Evolutionary conservation across 2,888 invertebrate genomes (phyloP).

Genomic region (Limenitis camilla): DNA sequence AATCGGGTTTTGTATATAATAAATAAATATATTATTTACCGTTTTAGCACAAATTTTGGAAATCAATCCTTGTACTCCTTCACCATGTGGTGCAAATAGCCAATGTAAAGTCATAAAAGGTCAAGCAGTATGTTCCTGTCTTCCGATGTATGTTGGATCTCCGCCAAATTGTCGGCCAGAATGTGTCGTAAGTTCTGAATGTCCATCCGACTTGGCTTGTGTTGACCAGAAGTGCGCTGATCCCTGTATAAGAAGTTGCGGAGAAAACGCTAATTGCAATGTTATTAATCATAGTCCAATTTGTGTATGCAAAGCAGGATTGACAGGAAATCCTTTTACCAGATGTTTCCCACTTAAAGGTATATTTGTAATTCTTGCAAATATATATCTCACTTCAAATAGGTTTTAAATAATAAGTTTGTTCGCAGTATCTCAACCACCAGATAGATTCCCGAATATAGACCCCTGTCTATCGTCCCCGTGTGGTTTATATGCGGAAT

Average conservation of each 20-base stretch:
- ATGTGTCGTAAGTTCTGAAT: conserved; percentile 81
- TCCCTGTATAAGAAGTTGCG: conserved; percentile 78
- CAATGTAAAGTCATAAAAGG: conserved; percentile 82
- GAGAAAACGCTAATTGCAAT: conserved; percentile 76
- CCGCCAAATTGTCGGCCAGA: conserved; percentile 84
- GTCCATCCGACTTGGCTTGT: conserved; percentile 78
- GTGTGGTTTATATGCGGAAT: conserved; percentile 78
- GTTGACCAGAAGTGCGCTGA: conserved; percentile 81
- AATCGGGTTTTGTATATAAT: background rate
- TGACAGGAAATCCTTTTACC: conserved; percentile 85
- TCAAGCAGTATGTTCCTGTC: conserved; percentile 82
- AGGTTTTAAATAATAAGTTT: conserved; percentile 3
- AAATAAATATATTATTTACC: background rate
- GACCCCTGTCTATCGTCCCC: conserved; percentile 81
- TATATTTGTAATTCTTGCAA: too few relatives aligned
- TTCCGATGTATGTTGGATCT: conserved; percentile 76
- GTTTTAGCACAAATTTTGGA: conserved; percentile 49
- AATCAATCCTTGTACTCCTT: conserved; percentile 57
- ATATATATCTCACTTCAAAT: background rate
- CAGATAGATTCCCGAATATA: conserved; percentile 31
- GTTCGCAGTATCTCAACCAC: conserved; percentile 52
- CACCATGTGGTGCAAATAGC: conserved; percentile 85
- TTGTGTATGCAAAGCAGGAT: conserved; percentile 81
- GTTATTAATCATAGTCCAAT: conserved; percentile 82
- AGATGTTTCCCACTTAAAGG: conserved; percentile 77